These are phyloP conservation scores for Oceanodroma tethys DNA, from an alignment of 2,113 vertebrate genomes.

Conservation along the genomic window DNA sequence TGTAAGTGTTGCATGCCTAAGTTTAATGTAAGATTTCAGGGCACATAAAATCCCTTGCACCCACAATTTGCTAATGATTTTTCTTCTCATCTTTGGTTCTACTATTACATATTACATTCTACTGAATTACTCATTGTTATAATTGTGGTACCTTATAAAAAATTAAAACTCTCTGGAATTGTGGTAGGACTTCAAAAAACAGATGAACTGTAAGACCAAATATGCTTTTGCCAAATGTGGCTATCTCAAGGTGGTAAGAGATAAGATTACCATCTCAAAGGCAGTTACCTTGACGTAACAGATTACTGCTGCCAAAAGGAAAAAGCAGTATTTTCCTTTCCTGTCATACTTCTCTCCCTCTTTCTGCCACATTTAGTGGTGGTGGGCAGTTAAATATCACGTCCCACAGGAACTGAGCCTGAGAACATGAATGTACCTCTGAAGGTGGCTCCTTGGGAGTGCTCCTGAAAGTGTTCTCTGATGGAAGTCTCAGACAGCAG, in stretches of 20 bases:
- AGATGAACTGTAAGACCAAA: neutral
- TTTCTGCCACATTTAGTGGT: neutral
- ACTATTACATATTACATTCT: neutral
- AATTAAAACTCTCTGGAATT: neutral
- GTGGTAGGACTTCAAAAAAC: neutral
- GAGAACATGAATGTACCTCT: neutral
- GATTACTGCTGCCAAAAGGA: neutral
- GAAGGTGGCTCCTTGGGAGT: neutral
- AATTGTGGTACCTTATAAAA: neutral
- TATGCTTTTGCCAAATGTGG: neutral
- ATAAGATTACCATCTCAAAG: neutral
- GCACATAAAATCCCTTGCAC: neutral
- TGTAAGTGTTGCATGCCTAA: neutral
- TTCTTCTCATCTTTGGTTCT: neutral
- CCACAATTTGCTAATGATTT: neutral
- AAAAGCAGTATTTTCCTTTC: constrained; percentile 6
- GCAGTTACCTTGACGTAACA: neutral
- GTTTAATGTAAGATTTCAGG: neutral
- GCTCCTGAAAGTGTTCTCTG: neutral
- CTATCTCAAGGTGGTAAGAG: neutral
- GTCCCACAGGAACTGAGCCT: neutral
- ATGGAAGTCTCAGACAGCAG: neutral
- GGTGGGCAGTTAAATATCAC: neutral
- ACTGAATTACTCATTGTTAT: neutral
- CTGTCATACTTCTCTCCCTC: neutral